Base-by-base conservation (phyloP, 2,888 invertebrate species). In the Melanchra persicariae region DNA sequence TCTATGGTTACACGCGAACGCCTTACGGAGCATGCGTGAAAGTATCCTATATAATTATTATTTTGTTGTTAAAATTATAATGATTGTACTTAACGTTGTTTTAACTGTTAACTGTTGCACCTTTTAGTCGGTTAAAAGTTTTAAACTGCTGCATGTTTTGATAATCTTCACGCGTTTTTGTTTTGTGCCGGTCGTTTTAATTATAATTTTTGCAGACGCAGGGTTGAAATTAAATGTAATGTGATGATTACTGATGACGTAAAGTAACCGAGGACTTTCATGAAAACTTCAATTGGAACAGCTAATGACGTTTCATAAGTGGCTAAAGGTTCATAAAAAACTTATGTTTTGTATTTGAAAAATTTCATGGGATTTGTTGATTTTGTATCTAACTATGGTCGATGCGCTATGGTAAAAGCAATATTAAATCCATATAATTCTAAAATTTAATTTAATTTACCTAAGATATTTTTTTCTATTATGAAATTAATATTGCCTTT, bases 61-160 rank as follows among this genome's bases (percentile, higher is more conserved):
- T 63, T 72, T 67, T 72, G 70, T 71, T 70, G 59, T 62, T 82
- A 59, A 70, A 74, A 78, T 72, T 47, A 71, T 82, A 72, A 73
- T 78, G 30, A 26, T 55, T 64, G 37, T 47, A 64, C 22, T 81
- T 76, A 64, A 62, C n/a, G 65, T 63, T 60, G 57, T 45, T 66
- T 66, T 64, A 52, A 65, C 69, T 71, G 68, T 51, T 67, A 55
- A 26, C 45, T 55, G 54, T 58, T 77, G 59, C 82, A 81, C 77
- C 65, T 70, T 67, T 81, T 75, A 70, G 34, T 52, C 57, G 22
- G 49, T 69, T 77, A 22, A 26, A 45, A 37, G 7, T 57, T 40
- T 54, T n/a, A 51, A 55, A 77, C n/a, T 49, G 30, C 6, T 52
- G 52, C 63, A 19, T 49, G 55, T 55, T 52, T 61, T 57, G 55